Evolutionary conservation across 2,797 vertebrate species (phyloP).

Genomic region (Babyrousa celebensis): DNA sequence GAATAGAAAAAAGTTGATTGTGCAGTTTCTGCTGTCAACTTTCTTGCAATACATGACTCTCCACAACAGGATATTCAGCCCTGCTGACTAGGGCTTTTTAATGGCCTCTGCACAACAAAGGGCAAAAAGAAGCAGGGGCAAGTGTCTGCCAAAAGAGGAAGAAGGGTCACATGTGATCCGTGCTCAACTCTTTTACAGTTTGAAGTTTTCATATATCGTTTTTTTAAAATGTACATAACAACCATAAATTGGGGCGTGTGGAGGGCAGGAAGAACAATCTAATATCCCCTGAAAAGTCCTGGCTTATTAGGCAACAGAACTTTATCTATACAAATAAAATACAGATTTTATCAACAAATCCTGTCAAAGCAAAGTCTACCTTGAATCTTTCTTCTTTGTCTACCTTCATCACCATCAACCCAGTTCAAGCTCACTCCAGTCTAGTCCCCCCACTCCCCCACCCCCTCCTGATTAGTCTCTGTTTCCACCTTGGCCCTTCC

Average conservation of each 20-base stretch:
- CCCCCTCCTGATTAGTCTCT: background rate
- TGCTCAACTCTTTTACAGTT: conserved; percentile 11
- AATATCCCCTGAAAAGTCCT: background rate
- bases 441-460: background rate
- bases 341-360: background rate
- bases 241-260: background rate
- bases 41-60: background rate
- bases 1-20: background rate
- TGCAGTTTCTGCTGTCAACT: background rate
- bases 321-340: background rate
- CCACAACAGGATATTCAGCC: background rate
- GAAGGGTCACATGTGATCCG: background rate
- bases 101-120: background rate
- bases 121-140: background rate
- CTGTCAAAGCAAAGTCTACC: background rate
- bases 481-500: background rate
- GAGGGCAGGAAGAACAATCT: background rate
- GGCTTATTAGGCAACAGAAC: background rate
- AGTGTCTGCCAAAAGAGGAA: background rate
- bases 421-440: background rate
- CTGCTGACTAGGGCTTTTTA: background rate
- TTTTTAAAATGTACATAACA: conserved; percentile 19
- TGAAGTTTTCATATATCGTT: background rate
- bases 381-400: background rate
- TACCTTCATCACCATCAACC: background rate